These are phyloP conservation scores for Pantherophis alleghaniensis DNA, from an alignment of 2,797 vertebrate species.

Conservation along the genomic window DNA sequence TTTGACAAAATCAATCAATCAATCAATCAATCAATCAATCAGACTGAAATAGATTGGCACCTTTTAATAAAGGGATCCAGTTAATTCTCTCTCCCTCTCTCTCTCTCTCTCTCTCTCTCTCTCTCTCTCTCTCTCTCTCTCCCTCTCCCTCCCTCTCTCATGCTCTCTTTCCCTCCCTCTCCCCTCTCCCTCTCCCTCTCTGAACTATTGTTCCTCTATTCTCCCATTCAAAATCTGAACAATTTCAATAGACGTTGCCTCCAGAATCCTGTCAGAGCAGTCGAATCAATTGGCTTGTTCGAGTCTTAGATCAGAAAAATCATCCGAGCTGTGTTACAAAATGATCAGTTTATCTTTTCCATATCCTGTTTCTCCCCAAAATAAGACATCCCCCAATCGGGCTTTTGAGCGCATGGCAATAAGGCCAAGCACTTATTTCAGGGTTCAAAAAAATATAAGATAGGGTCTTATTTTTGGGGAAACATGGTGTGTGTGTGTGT, in stretches of 20 bases:
- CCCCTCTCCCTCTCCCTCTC: background rate
- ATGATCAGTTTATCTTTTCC: background rate
- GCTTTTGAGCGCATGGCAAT: no score
- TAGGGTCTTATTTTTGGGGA: no score
- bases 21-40: no score
- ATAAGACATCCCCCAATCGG: no score
- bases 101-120: accelerated
- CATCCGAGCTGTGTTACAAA: background rate
- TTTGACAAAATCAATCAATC: no score
- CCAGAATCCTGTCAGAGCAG: background rate
- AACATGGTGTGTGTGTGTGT: no score
- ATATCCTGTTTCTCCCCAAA: no score
- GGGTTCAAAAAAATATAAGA: no score
- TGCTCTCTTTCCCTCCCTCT: accelerated
- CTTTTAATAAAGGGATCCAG: no score
- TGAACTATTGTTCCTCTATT: background rate
- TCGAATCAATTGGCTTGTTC: background rate
- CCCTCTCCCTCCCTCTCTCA: accelerated
- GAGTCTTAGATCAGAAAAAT: background rate
- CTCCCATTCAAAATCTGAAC: background rate
- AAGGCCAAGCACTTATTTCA: no score
- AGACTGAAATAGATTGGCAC: background rate
- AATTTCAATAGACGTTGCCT: background rate
- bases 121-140: no score
- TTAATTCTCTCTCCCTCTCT: no score